A percentile compares a stretch with the other conserved stretches of the same genome.
These are phyloP conservation scores for Diplazon laetatorius DNA, from an alignment of 2,888 invertebrate genomes.

Conservation along the genomic window DNA sequence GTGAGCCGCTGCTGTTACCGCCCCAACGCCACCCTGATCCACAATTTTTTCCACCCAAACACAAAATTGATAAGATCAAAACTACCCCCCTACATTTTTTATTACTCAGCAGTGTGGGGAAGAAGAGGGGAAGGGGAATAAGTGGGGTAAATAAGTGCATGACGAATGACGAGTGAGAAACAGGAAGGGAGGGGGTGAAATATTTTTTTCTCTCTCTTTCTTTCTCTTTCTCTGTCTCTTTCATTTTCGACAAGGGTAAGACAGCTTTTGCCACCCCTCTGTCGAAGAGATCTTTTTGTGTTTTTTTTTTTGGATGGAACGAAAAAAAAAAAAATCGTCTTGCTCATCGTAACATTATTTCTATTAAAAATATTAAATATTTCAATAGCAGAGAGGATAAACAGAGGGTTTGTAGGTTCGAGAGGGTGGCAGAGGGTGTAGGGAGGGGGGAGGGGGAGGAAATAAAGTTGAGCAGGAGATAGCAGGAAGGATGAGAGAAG, in stretches of 20 bases:
- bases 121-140: too few relatives aligned
- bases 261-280: constrained; percentile 33
- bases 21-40: too few relatives aligned
- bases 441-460: too few relatives aligned
- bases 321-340: constrained; percentile 10
- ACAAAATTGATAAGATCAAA: constrained; percentile 65
- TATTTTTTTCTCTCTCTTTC: too few relatives aligned
- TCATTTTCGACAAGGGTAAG: constrained; percentile 61
- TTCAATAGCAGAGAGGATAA: constrained; percentile 70
- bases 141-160: too few relatives aligned
- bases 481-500: constrained; percentile 2
- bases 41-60: constrained; percentile 57
- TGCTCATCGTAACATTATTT: constrained; percentile 70
- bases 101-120: too few relatives aligned
- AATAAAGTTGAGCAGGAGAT: constrained; percentile 55
- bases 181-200: constrained; percentile 61
- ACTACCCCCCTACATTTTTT: constrained; percentile 34
- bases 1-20: too few relatives aligned
- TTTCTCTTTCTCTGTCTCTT: too few relatives aligned
- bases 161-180: constrained; percentile 31
- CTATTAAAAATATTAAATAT: constrained; percentile 77
- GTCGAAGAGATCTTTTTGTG: too few relatives aligned
- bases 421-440: too few relatives aligned
- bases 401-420: constrained; percentile 42
- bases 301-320: too few relatives aligned